Evolutionary conservation across 2,888 invertebrate species (phyloP), one percentile per base, ranked within the genome.

Genomic region (Augiades crinisus): DNA sequence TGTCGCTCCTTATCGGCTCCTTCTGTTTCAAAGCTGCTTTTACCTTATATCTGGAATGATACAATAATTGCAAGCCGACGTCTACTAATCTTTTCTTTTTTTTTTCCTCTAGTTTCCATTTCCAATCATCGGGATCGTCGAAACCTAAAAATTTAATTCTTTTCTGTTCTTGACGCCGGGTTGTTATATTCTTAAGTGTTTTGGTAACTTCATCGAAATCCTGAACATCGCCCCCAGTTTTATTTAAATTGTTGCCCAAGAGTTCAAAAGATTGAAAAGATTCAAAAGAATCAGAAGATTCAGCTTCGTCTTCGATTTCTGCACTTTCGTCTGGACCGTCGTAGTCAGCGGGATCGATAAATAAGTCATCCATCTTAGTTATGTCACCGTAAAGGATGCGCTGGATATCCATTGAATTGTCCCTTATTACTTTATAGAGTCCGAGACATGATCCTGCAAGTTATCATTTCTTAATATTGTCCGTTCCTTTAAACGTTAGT

Each of bases 1-100:
- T 72, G 21, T 75, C 74, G 0, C 6, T 0, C 12, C 67, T 64
- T 1, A 67, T 2, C 0, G 1, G 5, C 0, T 58, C 24, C 2
- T 69, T 65, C 5, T 60, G 54, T 0, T 16, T 17, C 2, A 79
- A 27, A 2, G 69, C 74, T 8, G 60, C 58, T 0, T 63, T 63
- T 0, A 78, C 53, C 33, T 63, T 66, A n/a, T 70, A 68, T 33
- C 77, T 67, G 0, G 70, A 47, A 22, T 75, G 74, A 2, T 72
- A 53, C 3, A 72, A 16, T 17, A 63, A 74, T 21, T 69, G 70
- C 0, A 67, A 0, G 10, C 34, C 22, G 2, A 19, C 7, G 5
- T 30, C 3, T 30, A 55, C 43, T 8, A 60, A 16, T 40, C 55
- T 57, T 3, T 45, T 22, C 16, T 53, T 58, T 17, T 58, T 62